Evolutionary conservation across 2,888 invertebrate species (phyloP).

Genomic region (Prenolepis imparis): DNA sequence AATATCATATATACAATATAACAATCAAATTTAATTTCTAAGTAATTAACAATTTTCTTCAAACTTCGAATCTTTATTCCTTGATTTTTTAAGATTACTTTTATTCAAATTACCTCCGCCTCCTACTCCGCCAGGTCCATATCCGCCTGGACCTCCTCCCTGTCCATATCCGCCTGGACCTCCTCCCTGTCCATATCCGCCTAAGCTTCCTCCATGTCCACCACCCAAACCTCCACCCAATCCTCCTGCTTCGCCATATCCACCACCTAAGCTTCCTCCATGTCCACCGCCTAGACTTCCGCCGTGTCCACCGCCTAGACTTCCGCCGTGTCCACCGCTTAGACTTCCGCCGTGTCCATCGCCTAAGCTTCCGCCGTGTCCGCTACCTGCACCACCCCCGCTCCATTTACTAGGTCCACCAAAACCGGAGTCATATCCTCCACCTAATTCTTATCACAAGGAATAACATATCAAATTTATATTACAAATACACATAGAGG

Average conservation of each 20-base stretch:
- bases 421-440: constrained; percentile 55
- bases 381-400: constrained; percentile 67
- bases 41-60: not conserved
- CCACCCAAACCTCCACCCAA: constrained; percentile 71
- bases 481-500: not conserved
- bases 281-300: constrained; percentile 62
- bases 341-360: constrained; percentile 71
- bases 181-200: constrained; percentile 26
- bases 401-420: not conserved
- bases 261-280: constrained; percentile 64
- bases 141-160: constrained; percentile 11
- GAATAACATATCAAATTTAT: not conserved
- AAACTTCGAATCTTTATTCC: not conserved
- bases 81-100: not conserved
- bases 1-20: not conserved
- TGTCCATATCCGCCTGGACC: constrained; percentile 11
- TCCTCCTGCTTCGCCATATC: constrained; percentile 54
- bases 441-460: not conserved
- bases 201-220: constrained; percentile 42
- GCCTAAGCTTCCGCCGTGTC: constrained; percentile 65
- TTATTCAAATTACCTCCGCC: constrained; percentile 53
- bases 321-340: constrained; percentile 61
- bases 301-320: constrained; percentile 70
- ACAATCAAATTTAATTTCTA: not conserved
- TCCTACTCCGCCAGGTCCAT: constrained; percentile 2